Percentiles rank a stretch among this genome's conserved stretches.
phyloP scores from a whole-genome alignment of 2,888 invertebrate genomes.

The Perizoma affinitatum region DNA sequence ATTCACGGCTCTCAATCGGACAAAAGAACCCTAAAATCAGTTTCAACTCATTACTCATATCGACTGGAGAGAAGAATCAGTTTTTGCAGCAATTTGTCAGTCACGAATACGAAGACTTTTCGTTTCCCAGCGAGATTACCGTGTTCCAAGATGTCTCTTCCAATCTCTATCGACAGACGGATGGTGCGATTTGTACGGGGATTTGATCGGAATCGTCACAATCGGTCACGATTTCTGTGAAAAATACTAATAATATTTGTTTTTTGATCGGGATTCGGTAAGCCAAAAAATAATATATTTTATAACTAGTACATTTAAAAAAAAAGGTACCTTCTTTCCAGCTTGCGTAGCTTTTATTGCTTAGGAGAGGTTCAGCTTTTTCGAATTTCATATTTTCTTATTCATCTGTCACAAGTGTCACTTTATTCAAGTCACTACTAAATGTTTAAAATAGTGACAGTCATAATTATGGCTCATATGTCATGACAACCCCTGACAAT shows the following conservation, averaged over 20 bases:
- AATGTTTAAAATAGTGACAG: too few species aligned
- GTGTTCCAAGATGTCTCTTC: constrained; percentile 1
- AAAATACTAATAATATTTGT: neutral
- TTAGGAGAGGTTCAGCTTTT: too few species aligned
- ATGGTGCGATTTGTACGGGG: constrained; percentile 15
- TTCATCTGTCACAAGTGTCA: too few species aligned
- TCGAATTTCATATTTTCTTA: too few species aligned
- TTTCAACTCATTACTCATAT: neutral
- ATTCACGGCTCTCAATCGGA: neutral
- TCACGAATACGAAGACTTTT: constrained; percentile 6
- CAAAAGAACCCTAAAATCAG: neutral
- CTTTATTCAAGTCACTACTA: too few species aligned
- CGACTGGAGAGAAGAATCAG: neutral
- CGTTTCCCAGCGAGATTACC: constrained; percentile 12
- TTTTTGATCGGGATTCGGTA: neutral
- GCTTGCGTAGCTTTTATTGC: too few species aligned
- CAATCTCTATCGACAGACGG: neutral
- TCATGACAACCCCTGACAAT: too few species aligned
- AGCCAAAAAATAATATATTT: neutral
- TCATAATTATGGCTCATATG: too few species aligned
- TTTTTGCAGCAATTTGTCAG: constrained; percentile 3
- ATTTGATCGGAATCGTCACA: constrained; percentile 6
- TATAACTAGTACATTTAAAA: too few species aligned
- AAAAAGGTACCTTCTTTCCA: too few species aligned
- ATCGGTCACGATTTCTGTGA: neutral